Evolutionary conservation across 1,140 invertebrate genomes (phyloP).

Genomic region (Cydia fagiglandana): DNA sequence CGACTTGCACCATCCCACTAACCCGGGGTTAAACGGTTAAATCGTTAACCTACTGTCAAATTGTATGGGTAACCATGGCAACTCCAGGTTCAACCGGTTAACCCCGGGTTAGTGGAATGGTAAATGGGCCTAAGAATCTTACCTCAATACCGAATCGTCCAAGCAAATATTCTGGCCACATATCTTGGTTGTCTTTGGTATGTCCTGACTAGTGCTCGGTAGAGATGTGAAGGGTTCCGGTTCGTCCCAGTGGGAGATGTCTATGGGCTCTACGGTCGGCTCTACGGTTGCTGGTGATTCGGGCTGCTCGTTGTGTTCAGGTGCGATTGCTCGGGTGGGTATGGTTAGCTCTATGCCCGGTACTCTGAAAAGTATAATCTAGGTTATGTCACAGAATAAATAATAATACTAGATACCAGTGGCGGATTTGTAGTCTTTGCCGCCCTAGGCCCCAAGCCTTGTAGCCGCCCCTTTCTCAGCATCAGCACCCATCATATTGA

Average conservation of each 20-base stretch:
- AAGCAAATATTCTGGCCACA: conserved; percentile 72
- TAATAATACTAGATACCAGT: too few relatives aligned
- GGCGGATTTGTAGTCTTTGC: too few relatives aligned
- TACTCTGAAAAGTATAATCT: conserved; percentile 51
- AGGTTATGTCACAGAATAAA: too few relatives aligned
- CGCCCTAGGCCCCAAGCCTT: too few relatives aligned
- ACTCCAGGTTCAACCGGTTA: too few relatives aligned
- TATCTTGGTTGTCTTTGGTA: conserved; percentile 50
- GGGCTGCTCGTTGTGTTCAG: background rate
- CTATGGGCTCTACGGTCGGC: conserved; percentile 38
- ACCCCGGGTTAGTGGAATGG: too few relatives aligned
- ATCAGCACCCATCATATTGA: too few relatives aligned
- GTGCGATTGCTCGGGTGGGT: conserved; percentile 35
- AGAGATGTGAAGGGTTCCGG: conserved; percentile 36
- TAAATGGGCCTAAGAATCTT: background rate
- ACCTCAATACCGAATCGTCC: conserved; percentile 63
- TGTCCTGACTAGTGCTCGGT: conserved; percentile 53
- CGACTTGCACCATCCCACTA: too few relatives aligned
- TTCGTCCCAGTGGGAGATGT: conserved; percentile 64
- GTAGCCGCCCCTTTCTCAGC: too few relatives aligned
- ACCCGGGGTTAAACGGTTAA: too few relatives aligned
- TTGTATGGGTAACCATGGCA: too few relatives aligned
- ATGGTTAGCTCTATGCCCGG: conserved; percentile 65
- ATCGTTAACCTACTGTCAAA: too few relatives aligned
- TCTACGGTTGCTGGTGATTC: conserved; percentile 26